Percentiles rank a stretch among this genome's conserved stretches.
Conservation (phyloP, 2,797 vertebrate species). For the Notoglanidium macrostoma region DNA sequence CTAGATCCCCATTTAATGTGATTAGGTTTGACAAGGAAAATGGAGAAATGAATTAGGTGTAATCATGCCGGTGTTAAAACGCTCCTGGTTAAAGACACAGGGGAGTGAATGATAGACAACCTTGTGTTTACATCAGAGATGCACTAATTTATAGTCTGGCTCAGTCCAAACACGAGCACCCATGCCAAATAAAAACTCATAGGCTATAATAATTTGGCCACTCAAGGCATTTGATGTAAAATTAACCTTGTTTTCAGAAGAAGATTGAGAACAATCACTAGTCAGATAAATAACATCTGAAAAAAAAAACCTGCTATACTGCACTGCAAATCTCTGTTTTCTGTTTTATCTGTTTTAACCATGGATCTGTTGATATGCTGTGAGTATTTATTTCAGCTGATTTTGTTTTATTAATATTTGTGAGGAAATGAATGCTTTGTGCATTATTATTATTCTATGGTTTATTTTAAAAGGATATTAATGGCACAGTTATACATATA, state of each 20-base stretch:
- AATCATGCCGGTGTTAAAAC: conserved; percentile 46
- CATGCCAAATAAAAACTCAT: conserved; percentile 63
- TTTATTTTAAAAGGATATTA: not conserved
- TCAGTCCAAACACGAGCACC: conserved; percentile 62
- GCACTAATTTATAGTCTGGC: conserved; percentile 63
- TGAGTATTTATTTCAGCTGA: not conserved
- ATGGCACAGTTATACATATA: not conserved
- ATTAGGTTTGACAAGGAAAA: conserved; percentile 61
- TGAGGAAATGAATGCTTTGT: not conserved
- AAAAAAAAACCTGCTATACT: not conserved
- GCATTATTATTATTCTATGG: not conserved
- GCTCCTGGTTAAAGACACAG: conserved; percentile 42
- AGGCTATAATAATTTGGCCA: conserved; percentile 67
- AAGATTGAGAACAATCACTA: conserved; percentile 35
- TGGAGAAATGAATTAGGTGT: conserved; percentile 52
- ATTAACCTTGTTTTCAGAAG: conserved; percentile 48
- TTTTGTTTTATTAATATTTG: not conserved
- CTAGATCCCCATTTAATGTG: conserved; percentile 49
- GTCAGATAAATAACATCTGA: conserved; percentile 27
- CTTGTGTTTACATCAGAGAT: conserved; percentile 44
- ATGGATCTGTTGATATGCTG: conserved; percentile 7
- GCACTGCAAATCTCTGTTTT: too few relatives aligned
- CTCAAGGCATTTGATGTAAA: conserved; percentile 47
- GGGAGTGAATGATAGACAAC: conserved; percentile 49
- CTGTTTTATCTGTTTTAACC: conserved; percentile 9